Evolutionary conservation across 2,113 vertebrate genomes (phyloP), one percentile per base, ranked within the genome.

Genomic region (Elaphurus davidianus): DNA sequence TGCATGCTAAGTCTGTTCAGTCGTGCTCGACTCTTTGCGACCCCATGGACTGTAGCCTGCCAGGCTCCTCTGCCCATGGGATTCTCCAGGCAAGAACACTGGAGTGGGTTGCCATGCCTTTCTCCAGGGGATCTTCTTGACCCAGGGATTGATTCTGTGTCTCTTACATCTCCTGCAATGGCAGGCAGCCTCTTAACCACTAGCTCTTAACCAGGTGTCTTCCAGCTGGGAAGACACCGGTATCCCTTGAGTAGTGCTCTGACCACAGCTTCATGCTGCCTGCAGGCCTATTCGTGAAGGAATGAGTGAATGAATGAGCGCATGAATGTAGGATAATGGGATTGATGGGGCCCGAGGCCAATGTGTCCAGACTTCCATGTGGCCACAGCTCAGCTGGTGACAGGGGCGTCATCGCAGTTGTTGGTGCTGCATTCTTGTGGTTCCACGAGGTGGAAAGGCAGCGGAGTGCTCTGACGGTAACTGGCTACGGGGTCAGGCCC

Each of bases 401-500:
- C 78, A 47, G 21, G 5, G 30, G 23, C 2, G 9, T 57, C 0
- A 7, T 7, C 27, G 17, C 21, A 36, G 59, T 1, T 21, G 17
- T 79, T 2, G 1, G 19, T 3, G 60, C 60, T 3, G 2, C 1
- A 2, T 15, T 28, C 21, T 3, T 3, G 28, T 4, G 87, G 50
- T 10, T 16, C 28, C 23, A 17, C 8, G 0, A 0, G 12, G 21
- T 1, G 0, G n/a, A 96, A 59, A 43, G 45, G 82, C 14, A 2
- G 6, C 17, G 1, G 25, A 23, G n/a, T 14, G 15, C 30, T 52
- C 28, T 36, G 88, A 71, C 83, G 5, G 9, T 27, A 67, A 6
- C 7, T 8, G 3, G 4, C 71, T 1, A 3, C 0, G 5, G 33
- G 17, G 2, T 27, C 21, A 7, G 55, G 7, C 13, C 16, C 11